A percentile compares a stretch with the other conserved stretches of the same genome.
These are phyloP conservation scores for Microchrysa polita DNA, from an alignment of 2,888 invertebrate genomes.

Conservation along the genomic window DNA sequence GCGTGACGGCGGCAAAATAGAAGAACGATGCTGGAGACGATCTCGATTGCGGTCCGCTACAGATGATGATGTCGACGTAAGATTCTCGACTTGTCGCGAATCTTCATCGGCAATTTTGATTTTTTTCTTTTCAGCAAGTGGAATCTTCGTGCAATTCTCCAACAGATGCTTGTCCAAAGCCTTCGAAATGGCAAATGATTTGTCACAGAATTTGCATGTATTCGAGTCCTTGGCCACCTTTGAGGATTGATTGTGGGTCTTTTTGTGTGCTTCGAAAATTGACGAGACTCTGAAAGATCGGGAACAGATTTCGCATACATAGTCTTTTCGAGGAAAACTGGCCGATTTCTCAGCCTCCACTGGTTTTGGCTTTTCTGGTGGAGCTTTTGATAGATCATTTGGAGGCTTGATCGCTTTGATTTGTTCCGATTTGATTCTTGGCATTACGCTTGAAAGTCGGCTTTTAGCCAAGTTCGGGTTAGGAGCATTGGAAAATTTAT, in stretches of 20 bases:
- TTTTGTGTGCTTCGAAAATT: constrained; percentile 37
- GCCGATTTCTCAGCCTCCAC: background rate
- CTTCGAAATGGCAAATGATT: constrained; percentile 36
- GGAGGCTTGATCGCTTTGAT: background rate
- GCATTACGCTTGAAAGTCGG: background rate
- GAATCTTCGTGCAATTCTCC: constrained; percentile 42
- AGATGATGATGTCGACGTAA: background rate
- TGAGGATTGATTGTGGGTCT: constrained; percentile 21
- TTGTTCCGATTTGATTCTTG: background rate
- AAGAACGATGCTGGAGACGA: constrained; percentile 6
- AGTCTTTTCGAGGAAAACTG: constrained; percentile 14
- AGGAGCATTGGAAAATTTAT: background rate
- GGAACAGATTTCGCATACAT: constrained; percentile 29
- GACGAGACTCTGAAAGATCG: constrained; percentile 33
- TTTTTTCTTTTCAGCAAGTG: constrained; percentile 20
- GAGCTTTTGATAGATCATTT: background rate
- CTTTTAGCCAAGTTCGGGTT: background rate
- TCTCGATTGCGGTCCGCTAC: background rate
- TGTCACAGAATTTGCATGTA: constrained; percentile 43
- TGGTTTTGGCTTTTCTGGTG: background rate
- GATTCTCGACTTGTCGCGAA: background rate
- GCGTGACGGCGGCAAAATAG: background rate
- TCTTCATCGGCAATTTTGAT: constrained; percentile 12
- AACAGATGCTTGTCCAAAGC: constrained; percentile 41
- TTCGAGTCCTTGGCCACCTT: background rate